Percentiles rank a stretch among this genome's conserved stretches.
Conservation (phyloP, 2,113 vertebrate genomes). For the Monopterus albus region DNA sequence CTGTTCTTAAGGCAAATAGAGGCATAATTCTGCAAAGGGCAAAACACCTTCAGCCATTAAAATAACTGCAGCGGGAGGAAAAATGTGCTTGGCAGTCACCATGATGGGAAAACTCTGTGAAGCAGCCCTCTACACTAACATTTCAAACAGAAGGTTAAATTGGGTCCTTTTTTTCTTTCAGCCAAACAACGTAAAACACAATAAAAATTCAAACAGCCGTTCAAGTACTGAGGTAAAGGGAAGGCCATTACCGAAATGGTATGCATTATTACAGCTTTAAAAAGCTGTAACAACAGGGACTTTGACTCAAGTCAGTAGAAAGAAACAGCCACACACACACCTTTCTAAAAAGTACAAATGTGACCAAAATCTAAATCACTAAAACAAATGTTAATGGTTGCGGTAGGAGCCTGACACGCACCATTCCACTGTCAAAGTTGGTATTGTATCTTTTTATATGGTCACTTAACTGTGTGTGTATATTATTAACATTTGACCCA, state of each 20-base stretch:
- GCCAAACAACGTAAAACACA: constrained; percentile 41
- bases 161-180: constrained; percentile 10
- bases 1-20: constrained; percentile 22
- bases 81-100: constrained; percentile 4
- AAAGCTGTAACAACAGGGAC: constrained; percentile 51
- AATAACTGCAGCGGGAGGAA: constrained; percentile 35
- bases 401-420: constrained; percentile 5
- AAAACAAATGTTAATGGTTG: constrained; percentile 28
- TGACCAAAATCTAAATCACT: constrained; percentile 25
- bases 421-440: too few relatives aligned
- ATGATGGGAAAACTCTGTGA: constrained; percentile 23
- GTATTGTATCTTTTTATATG: too few relatives aligned
- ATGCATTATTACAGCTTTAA: constrained; percentile 43
- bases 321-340: constrained; percentile 26
- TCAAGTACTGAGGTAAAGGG: constrained; percentile 18
- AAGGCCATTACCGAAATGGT: constrained; percentile 28
- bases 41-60: constrained; percentile 45
- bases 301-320: constrained; percentile 25
- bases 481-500: too few relatives aligned
- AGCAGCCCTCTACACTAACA: background rate
- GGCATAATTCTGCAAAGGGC: constrained; percentile 34
- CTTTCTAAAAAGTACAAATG: background rate
- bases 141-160: constrained; percentile 31
- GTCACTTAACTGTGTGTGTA: too few relatives aligned
- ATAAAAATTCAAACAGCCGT: constrained; percentile 43